A percentile compares a stretch with the other conserved stretches of the same genome.
Evolutionary conservation across 2,113 vertebrate species (phyloP).

Genomic region (Aleadryas rufinucha): DNA sequence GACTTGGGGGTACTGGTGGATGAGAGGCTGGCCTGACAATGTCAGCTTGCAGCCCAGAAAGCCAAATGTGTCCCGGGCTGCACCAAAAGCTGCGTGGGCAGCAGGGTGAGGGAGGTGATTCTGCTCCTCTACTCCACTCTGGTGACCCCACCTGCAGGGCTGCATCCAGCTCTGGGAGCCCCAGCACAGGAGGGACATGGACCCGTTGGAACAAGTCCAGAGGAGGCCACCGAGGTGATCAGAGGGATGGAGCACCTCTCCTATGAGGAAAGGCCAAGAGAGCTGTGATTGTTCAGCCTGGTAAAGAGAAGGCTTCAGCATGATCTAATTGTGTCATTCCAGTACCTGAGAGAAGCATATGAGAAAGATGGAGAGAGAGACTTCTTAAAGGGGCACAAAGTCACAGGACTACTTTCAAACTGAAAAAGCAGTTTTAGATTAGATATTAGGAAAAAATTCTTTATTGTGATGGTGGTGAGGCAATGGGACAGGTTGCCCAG

Average conservation of each 20-base stretch:
- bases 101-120: not conserved
- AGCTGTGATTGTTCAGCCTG: not conserved
- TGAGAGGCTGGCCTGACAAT: not conserved
- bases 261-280: not conserved
- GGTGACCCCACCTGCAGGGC: not conserved
- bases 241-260: not conserved
- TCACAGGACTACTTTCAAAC: not conserved
- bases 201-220: rapidly evolving
- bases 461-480: not conserved
- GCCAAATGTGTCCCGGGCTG: rapidly evolving
- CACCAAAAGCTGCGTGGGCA: rapidly evolving
- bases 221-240: not conserved
- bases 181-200: not conserved
- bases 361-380: not conserved
- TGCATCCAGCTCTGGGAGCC: not conserved
- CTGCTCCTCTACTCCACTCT: not conserved
- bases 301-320: not conserved
- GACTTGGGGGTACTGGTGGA: not conserved
- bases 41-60: not conserved
- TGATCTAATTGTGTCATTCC: not conserved
- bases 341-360: not conserved
- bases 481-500: not conserved
- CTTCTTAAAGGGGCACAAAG: not conserved
- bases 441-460: not conserved
- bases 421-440: not conserved